These are phyloP conservation scores for Cheirogaleus medius DNA, from an alignment of 2,113 vertebrate genomes.

Conservation along the genomic window DNA sequence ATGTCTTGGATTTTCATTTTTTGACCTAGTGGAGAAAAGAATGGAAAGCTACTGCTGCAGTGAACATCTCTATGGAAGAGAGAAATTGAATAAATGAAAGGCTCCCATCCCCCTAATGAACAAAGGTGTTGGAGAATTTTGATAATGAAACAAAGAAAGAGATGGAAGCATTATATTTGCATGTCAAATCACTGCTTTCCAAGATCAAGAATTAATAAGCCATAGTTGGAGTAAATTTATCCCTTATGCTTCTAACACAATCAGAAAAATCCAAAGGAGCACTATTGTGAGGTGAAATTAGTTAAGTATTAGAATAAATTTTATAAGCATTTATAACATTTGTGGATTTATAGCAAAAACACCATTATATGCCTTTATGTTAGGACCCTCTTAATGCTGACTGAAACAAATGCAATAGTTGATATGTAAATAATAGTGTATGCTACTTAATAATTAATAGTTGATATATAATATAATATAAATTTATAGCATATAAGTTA, in stretches of 20 bases:
- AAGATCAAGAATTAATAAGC: not conserved
- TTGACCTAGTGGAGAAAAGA: not conserved
- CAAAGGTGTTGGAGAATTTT: not conserved
- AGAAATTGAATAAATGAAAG: not conserved
- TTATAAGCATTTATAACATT: not conserved
- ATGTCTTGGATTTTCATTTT: slow-evolving; percentile 8
- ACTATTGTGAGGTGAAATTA: not conserved
- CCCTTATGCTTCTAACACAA: not conserved
- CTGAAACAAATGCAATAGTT: not conserved
- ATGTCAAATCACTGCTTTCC: not conserved
- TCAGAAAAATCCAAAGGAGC: not conserved
- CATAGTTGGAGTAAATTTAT: not conserved
- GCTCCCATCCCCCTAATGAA: not conserved
- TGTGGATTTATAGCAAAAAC: not conserved
- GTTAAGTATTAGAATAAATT: not conserved
- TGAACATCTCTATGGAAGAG: not conserved
- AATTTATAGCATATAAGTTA: not conserved
- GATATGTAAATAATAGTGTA: not conserved
- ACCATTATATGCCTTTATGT: not conserved
- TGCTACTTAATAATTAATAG: not conserved
- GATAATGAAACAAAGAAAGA: not conserved
- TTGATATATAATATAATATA: not conserved
- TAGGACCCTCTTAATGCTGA: not conserved
- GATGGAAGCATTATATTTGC: not conserved
- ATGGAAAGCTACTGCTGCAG: not conserved